Evolutionary conservation across 2,797 vertebrate genomes (phyloP), one percentile per base, ranked within the genome.

Genomic region (Leptatherina wallacei): DNA sequence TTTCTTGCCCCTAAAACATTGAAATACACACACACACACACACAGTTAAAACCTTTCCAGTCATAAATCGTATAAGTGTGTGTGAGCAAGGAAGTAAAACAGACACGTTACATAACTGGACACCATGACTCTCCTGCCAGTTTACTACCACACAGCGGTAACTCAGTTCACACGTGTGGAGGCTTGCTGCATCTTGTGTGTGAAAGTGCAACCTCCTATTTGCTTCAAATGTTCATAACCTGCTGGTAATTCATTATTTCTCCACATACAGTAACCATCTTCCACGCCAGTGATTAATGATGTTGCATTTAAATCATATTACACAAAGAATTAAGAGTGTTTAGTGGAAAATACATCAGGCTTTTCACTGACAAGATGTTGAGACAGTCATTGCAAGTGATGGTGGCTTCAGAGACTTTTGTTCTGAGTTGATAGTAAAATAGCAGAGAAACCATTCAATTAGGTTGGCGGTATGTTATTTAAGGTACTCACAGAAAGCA

Each of bases 81-180:
- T 72, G 49, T 65, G 60, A 24, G 44, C 18, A 70, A 32, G 65
- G 10, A 22, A 77, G 81, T 20, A 60, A 82, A 77, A 70, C 51
- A 76, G 75, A 74, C 62, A 3, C 69, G 66, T 92, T 92, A 88
- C 82, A 79, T 92, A 92, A 93, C 69, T 32, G 47, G 62, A 70
- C 81, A 77, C 84, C 62, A 54, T 65, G 63, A 55, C 61, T 85
- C 79, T 85, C 71, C 72, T 85, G 88, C 88, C 85, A 83, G 81
- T 87, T 91, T 88, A 88, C 81, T 86, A 89, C 88, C 83, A 72
- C 88, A 89, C 83, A 85, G 82, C 86, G 84, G 83, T 80, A 89
- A 80, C 87, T 90, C 86, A 24, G 69, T 73, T 86, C 82, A 80
- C 85, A 87, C 84, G 61, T 90, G 87, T 85, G 72, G 74, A 65